phyloP scores from a whole-genome alignment of 2,113 vertebrate species.

The Hypocryptadius cinnamomeus region DNA sequence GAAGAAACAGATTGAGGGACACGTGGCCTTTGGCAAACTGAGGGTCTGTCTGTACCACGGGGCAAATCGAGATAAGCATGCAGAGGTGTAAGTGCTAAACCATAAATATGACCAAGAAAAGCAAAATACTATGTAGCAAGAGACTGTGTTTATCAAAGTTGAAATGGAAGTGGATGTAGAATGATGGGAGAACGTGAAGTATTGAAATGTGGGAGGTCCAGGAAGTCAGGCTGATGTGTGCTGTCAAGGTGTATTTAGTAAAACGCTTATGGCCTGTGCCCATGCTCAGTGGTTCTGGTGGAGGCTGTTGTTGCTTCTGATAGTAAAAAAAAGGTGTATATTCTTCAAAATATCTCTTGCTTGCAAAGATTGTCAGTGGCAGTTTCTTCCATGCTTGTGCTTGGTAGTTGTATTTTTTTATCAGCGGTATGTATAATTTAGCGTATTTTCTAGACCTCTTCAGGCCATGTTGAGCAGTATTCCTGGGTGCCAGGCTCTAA shows the following conservation, averaged over 20 bases:
- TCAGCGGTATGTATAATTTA: not conserved
- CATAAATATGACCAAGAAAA: not conserved
- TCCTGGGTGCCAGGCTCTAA: not conserved
- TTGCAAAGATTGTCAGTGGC: not conserved
- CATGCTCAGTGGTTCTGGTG: not conserved
- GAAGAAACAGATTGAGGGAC: conserved; percentile 88
- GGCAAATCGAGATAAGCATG: conserved; percentile 74
- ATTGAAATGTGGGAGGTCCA: not conserved
- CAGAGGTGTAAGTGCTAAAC: conserved; percentile 72
- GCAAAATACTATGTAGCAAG: not conserved
- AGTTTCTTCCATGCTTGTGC: not conserved
- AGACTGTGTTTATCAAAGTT: not conserved
- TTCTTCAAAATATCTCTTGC: not conserved
- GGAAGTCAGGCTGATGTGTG: not conserved
- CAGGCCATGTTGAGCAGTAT: not conserved
- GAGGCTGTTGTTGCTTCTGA: not conserved
- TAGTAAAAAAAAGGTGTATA: not conserved
- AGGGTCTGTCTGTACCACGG: conserved; percentile 89
- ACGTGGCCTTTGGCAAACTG: conserved; percentile 68
- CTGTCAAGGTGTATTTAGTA: not conserved
- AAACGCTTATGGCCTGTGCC: not conserved
- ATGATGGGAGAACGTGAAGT: not conserved
- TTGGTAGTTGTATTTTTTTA: not conserved
- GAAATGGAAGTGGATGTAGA: not conserved
- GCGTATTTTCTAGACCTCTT: not conserved